These are phyloP conservation scores for Lasiurus cinereus DNA, from an alignment of 2,113 vertebrate species.

Conservation along the genomic window DNA sequence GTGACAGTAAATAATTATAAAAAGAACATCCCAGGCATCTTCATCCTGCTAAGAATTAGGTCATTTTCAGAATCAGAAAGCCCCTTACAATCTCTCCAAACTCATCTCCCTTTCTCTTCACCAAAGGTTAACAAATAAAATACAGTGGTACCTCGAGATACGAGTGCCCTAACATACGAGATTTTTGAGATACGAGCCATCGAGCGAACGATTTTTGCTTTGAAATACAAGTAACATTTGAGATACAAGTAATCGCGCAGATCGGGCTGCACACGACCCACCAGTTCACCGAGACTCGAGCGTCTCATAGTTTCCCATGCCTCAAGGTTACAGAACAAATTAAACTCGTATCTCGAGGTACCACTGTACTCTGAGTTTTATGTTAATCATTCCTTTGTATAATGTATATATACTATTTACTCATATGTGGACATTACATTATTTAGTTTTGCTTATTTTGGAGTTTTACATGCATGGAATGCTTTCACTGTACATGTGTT, in stretches of 20 bases:
- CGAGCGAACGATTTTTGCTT: too few relatives aligned
- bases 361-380: not conserved
- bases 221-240: too few relatives aligned
- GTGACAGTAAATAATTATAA: not conserved
- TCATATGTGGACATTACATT: not conserved
- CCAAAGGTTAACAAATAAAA: not conserved
- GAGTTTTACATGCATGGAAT: not conserved
- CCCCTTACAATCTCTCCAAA: not conserved
- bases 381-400: not conserved
- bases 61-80: not conserved
- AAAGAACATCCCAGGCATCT: not conserved
- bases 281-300: too few relatives aligned
- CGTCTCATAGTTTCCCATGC: too few relatives aligned
- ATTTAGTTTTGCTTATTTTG: not conserved
- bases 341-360: too few relatives aligned
- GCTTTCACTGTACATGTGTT: not conserved
- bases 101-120: not conserved
- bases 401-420: not conserved
- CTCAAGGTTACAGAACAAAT: too few relatives aligned
- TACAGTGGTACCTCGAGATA: too few relatives aligned
- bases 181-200: too few relatives aligned
- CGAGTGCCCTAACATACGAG: too few relatives aligned
- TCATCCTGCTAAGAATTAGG: not conserved
- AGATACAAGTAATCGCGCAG: too few relatives aligned
- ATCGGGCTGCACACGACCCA: too few relatives aligned